Conservation (phyloP, 2,113 vertebrate genomes). For the Enhydra lutris region DNA sequence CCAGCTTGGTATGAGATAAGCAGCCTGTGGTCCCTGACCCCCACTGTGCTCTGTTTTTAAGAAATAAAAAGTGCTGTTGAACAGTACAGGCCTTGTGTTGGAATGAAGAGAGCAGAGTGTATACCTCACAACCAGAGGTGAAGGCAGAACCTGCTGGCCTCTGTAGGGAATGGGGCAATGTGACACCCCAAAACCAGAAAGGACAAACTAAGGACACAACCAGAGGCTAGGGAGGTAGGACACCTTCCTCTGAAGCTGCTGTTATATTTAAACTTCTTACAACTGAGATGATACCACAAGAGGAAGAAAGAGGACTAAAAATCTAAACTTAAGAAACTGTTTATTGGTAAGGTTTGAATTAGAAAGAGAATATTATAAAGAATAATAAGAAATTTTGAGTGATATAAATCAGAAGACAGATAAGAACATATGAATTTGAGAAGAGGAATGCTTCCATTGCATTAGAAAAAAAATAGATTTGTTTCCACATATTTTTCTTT, state of each 20-base stretch:
- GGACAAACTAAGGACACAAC: too few relatives aligned
- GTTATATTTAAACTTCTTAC: not conserved
- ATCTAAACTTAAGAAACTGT: not conserved
- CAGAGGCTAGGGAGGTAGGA: not conserved
- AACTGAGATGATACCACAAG: not conserved
- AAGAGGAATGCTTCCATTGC: not conserved
- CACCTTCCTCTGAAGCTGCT: not conserved
- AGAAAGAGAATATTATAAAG: not conserved
- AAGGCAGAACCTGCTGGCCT: not conserved
- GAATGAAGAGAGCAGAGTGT: not conserved
- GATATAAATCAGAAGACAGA: not conserved
- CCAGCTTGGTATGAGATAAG: not conserved
- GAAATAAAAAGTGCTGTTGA: not conserved
- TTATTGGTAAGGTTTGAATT: not conserved
- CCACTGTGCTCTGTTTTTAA: not conserved
- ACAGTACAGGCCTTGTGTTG: not conserved
- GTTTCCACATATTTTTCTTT: not conserved
- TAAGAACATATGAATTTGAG: not conserved
- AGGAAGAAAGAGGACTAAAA: not conserved
- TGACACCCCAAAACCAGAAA: not conserved
- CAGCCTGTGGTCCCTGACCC: not conserved
- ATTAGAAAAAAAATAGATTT: not conserved
- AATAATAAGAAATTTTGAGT: not conserved
- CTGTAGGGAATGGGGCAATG: accelerated
- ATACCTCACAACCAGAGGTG: not conserved